Percentiles rank a stretch among this genome's conserved stretches.
Evolutionary conservation across 2,888 invertebrate species (phyloP).

Genomic region (Dryomyza anilis): DNA sequence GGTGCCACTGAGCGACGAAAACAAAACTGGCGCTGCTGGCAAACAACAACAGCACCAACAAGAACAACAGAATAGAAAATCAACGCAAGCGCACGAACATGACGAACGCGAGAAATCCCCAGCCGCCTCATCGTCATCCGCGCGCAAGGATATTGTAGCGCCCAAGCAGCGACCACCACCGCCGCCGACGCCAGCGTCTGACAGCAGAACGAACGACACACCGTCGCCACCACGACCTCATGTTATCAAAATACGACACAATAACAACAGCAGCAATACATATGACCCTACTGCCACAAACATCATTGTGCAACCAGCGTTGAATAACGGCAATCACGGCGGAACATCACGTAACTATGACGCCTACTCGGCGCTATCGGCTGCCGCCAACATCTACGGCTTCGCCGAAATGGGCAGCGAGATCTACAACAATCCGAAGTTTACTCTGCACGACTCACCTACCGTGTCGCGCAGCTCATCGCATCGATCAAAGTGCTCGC

Average conservation of each 20-base stretch:
- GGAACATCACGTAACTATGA: slow-evolving; percentile 42
- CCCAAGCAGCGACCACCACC: slow-evolving; percentile 58
- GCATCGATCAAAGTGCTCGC: slow-evolving; percentile 48
- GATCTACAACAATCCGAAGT: slow-evolving; percentile 61
- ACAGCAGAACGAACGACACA: slow-evolving; percentile 8
- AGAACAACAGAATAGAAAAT: not conserved
- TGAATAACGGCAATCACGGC: too few relatives aligned
- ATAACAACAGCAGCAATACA: not conserved
- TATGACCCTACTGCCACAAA: slow-evolving; percentile 20
- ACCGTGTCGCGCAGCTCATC: slow-evolving; percentile 47
- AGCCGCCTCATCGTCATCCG: not conserved
- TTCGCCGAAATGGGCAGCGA: slow-evolving; percentile 54
- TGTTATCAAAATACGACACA: slow-evolving; percentile 15
- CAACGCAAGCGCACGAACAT: not conserved
- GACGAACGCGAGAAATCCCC: not conserved
- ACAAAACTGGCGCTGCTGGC: not conserved
- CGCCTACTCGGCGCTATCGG: slow-evolving; percentile 42
- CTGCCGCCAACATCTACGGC: slow-evolving; percentile 49
- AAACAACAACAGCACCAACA: not conserved
- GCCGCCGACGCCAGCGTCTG: slow-evolving; percentile 40
- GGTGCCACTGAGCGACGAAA: slow-evolving; percentile 64
- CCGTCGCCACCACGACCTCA: slow-evolving; percentile 12
- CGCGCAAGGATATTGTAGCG: slow-evolving; percentile 45
- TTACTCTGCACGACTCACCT: slow-evolving; percentile 57
- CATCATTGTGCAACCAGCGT: slow-evolving; percentile 32